phyloP scores from a whole-genome alignment of 2,113 vertebrate genomes.

The Agelaius phoeniceus region DNA sequence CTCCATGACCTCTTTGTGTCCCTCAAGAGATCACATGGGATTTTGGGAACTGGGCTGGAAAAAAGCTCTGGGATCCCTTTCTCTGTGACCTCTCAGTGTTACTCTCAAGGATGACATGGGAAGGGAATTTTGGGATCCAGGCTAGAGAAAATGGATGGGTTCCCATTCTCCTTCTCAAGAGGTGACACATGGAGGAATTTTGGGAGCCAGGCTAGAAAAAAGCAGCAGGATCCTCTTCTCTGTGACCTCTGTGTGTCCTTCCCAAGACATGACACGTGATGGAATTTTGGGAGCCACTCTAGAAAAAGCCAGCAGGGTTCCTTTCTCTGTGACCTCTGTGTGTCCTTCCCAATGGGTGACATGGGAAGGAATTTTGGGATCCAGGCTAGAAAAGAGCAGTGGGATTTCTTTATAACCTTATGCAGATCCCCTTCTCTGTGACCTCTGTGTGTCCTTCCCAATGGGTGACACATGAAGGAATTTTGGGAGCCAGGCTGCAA shows the following conservation, averaged over 20 bases:
- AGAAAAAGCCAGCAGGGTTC: too few relatives aligned
- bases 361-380: neutral
- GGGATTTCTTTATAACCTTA: too few relatives aligned
- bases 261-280: neutral
- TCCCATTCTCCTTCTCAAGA: too few relatives aligned
- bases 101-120: neutral
- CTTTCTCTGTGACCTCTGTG: too few relatives aligned
- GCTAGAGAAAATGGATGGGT: too few relatives aligned
- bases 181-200: too few relatives aligned
- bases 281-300: neutral
- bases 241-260: neutral
- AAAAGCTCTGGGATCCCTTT: neutral
- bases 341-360: too few relatives aligned
- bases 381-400: too few relatives aligned
- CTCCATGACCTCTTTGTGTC: accelerated
- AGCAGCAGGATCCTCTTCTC: neutral
- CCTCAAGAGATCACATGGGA: neutral
- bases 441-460: neutral
- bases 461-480: too few relatives aligned
- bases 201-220: too few relatives aligned
- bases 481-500: neutral
- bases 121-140: neutral
- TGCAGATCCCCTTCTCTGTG: too few relatives aligned
- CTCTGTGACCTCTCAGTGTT: neutral
- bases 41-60: neutral